These are phyloP conservation scores for Drosophila koepferae DNA, from an alignment of 2,888 invertebrate genomes.

Conservation along the genomic window DNA sequence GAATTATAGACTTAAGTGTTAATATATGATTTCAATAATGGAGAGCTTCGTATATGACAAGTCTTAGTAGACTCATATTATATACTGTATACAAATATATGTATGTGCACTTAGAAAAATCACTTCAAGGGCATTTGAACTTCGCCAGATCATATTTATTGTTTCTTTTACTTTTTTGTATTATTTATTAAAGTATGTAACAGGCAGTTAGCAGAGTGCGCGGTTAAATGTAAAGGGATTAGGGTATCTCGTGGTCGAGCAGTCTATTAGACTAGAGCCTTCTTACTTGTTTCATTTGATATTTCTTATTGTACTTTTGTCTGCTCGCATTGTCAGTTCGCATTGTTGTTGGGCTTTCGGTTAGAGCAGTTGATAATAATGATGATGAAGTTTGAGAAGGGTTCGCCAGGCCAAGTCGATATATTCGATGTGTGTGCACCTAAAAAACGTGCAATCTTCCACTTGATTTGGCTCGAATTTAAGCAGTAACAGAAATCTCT, in stretches of 20 bases:
- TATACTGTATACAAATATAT: not conserved
- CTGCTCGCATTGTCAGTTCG: conserved; percentile 70
- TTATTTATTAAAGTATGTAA: no score
- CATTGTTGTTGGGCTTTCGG: conserved; percentile 58
- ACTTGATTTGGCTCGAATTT: conserved; percentile 74
- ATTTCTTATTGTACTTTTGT: conserved; percentile 51
- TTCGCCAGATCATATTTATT: not conserved
- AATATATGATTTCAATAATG: no score
- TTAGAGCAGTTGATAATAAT: conserved; percentile 63
- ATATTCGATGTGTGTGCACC: conserved; percentile 60
- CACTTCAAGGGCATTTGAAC: not conserved
- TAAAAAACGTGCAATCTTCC: conserved; percentile 75
- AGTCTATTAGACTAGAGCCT: no score
- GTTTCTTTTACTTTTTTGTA: conserved; percentile 14
- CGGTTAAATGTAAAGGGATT: no score
- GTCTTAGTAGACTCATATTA: not conserved
- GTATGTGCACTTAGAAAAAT: not conserved
- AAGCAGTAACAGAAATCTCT: conserved; percentile 21
- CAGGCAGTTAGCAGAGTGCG: no score
- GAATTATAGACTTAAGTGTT: no score
- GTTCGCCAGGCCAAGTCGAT: conserved; percentile 55
- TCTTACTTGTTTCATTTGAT: conserved; percentile 9
- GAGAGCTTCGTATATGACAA: no score
- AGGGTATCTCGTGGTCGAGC: no score
- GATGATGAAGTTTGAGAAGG: conserved; percentile 78